phyloP scores from a whole-genome alignment of 2,113 vertebrate genomes.

The Theristicus caerulescens region DNA sequence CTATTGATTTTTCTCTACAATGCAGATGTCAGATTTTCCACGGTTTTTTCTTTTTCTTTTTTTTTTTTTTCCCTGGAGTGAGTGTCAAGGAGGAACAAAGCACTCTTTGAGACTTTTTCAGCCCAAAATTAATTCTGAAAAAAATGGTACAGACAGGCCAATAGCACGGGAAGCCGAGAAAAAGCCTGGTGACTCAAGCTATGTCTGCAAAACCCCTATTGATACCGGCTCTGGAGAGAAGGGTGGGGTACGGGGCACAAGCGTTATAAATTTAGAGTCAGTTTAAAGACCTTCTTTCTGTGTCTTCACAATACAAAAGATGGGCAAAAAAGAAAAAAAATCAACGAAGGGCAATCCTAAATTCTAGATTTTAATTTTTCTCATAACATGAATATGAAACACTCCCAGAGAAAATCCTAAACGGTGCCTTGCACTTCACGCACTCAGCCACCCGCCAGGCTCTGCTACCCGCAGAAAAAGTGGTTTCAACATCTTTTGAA shows the following conservation, averaged over 20 bases:
- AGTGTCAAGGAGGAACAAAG: slow-evolving; percentile 79
- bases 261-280: neutral
- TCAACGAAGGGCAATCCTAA: neutral
- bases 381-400: neutral
- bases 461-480: neutral
- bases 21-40: slow-evolving; percentile 77
- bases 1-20: slow-evolving; percentile 70
- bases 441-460: neutral
- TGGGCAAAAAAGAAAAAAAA: neutral
- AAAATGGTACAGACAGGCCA: slow-evolving; percentile 55
- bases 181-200: slow-evolving; percentile 42
- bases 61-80: slow-evolving; percentile 27
- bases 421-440: neutral
- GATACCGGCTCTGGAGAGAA: neutral
- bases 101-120: slow-evolving; percentile 75
- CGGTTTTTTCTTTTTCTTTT: neutral
- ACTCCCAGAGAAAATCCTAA: neutral
- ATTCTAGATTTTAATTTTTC: neutral
- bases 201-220: slow-evolving; percentile 49
- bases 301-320: neutral
- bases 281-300: neutral
- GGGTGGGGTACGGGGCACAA: neutral
- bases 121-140: slow-evolving; percentile 73
- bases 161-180: slow-evolving; percentile 41
- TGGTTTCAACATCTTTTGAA: neutral